These are phyloP conservation scores for Orthosia cruda DNA, from an alignment of 2,888 invertebrate species.

Conservation along the genomic window DNA sequence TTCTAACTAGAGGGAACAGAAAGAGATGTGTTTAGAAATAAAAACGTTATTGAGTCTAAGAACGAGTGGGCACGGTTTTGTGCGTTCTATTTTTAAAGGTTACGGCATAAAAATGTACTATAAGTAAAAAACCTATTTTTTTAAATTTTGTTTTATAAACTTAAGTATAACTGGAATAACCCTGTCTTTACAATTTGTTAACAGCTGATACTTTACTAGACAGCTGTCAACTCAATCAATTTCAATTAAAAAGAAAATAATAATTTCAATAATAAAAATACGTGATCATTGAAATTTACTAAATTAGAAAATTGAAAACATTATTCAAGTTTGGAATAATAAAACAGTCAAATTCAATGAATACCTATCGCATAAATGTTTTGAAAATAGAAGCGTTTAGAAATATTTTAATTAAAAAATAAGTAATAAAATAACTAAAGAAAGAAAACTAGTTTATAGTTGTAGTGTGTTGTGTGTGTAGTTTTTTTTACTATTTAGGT, in stretches of 20 bases:
- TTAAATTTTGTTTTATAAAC: background rate
- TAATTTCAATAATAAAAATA: background rate
- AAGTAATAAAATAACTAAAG: too few relatives aligned
- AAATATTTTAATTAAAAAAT: too few relatives aligned
- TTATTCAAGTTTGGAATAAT: background rate
- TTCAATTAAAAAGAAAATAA: background rate
- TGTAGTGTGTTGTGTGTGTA: too few relatives aligned
- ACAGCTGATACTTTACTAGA: background rate
- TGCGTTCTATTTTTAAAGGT: background rate
- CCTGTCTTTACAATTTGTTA: background rate
- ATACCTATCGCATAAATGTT: background rate
- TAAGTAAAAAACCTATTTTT: background rate
- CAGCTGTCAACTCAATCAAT: constrained; percentile 21
- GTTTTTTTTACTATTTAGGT: too few relatives aligned
- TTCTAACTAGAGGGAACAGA: constrained; percentile 10
- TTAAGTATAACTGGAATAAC: background rate
- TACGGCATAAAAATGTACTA: background rate
- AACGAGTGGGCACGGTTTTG: background rate
- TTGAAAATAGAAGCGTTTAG: too few relatives aligned
- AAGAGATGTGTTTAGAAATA: constrained; percentile 31
- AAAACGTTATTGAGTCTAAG: constrained; percentile 21
- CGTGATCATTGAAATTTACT: background rate
- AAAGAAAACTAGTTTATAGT: too few relatives aligned
- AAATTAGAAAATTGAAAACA: background rate
- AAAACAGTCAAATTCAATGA: background rate